Percentiles rank a stretch among this genome's conserved stretches.
phyloP scores from a whole-genome alignment of 1,140 invertebrate genomes.

The Listronotus oregonensis region DNA sequence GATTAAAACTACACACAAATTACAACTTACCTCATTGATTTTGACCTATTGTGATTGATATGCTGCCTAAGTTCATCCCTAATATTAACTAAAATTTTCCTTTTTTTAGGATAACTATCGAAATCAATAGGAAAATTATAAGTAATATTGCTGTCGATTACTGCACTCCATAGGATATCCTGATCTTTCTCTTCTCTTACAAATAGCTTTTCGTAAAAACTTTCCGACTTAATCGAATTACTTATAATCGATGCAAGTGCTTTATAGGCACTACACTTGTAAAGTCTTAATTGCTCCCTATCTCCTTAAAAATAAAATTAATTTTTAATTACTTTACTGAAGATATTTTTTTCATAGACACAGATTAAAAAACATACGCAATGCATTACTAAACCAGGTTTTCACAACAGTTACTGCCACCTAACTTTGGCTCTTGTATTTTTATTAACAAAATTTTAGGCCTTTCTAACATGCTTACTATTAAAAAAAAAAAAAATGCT shows the following conservation, averaged over 20 bases:
- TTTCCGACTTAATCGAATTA: constrained; percentile 46
- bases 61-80: constrained; percentile 40
- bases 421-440: too few species aligned
- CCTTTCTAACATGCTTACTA: too few species aligned
- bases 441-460: too few species aligned
- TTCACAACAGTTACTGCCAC: too few species aligned
- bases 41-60: constrained; percentile 12
- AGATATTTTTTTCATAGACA: too few species aligned
- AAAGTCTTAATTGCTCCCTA: constrained; percentile 37
- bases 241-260: constrained; percentile 40
- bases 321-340: too few species aligned
- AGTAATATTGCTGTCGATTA: constrained; percentile 56
- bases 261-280: constrained; percentile 45
- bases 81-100: constrained; percentile 58
- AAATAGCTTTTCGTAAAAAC: constrained; percentile 49
- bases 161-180: constrained; percentile 57
- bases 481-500: too few species aligned
- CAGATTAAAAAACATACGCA: too few species aligned
- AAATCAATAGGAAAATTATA: constrained; percentile 56
- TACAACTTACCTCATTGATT: constrained; percentile 11
- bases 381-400: too few species aligned
- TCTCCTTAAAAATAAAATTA: constrained; percentile 12
- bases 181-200: constrained; percentile 52
- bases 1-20: too few species aligned
- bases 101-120: constrained; percentile 54